Conservation (phyloP, 2,113 vertebrate genomes). For the Thalassoma bifasciatum region DNA sequence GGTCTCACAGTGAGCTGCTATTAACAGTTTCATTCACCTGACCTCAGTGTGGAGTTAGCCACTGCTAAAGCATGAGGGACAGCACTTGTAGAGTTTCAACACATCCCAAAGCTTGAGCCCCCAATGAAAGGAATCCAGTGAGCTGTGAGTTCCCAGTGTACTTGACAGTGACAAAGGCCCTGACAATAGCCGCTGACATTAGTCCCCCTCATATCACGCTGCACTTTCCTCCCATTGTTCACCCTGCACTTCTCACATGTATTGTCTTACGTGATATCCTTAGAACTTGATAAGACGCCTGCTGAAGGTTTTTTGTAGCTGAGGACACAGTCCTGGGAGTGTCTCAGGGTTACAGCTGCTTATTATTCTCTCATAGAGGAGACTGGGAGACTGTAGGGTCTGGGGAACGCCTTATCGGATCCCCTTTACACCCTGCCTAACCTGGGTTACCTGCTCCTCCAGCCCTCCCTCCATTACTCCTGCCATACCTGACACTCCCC, state of each 20-base stretch:
- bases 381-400: constrained; percentile 58
- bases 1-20: not conserved
- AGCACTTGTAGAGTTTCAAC: constrained; percentile 46
- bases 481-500: constrained; percentile 65
- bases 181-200: constrained; percentile 78
- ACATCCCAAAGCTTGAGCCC: constrained; percentile 38
- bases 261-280: constrained; percentile 83
- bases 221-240: constrained; percentile 75
- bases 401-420: constrained; percentile 76
- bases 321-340: constrained; percentile 78
- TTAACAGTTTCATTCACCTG: constrained; percentile 19
- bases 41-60: constrained; percentile 6
- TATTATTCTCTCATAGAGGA: constrained; percentile 75
- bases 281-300: constrained; percentile 80
- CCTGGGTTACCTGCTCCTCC: constrained; percentile 60
- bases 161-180: constrained; percentile 74
- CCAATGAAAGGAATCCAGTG: constrained; percentile 64
- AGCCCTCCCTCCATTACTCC: constrained; percentile 54
- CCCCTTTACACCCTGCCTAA: constrained; percentile 54
- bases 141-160: constrained; percentile 69
- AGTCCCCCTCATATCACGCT: constrained; percentile 76
- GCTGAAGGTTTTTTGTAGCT: constrained; percentile 67
- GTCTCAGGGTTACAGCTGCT: constrained; percentile 77
- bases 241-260: constrained; percentile 82
- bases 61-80: constrained; percentile 22